These are phyloP conservation scores for Oscarella lobularis DNA, from an alignment of 37 sponge, comb jelly and placozoan species.

Conservation along the genomic window DNA sequence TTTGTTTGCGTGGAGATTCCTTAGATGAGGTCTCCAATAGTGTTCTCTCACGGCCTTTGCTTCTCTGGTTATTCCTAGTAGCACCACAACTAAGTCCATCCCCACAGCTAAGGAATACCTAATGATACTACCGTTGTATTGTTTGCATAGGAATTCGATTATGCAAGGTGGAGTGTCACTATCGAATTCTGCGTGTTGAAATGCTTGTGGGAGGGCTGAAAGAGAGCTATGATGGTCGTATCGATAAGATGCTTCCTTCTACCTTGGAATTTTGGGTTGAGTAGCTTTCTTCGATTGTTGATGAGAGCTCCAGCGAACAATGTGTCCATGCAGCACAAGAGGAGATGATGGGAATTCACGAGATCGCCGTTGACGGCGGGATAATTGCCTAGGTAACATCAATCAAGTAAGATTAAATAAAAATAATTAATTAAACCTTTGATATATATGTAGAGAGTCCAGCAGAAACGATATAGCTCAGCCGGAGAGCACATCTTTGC, in stretches of 20 bases:
- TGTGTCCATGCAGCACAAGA: constrained; percentile 79
- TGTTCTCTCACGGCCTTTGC: constrained; percentile 46
- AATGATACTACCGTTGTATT: constrained; percentile 2
- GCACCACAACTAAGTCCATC: too few species aligned
- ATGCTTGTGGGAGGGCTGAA: too few species aligned
- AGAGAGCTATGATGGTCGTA: too few species aligned
- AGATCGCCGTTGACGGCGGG: constrained; percentile 74
- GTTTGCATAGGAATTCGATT: constrained; percentile 8
- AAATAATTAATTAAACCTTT: too few species aligned
- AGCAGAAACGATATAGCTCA: constrained; percentile 67
- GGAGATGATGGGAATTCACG: constrained; percentile 78
- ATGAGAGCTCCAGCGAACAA: constrained; percentile 32
- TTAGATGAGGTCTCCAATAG: constrained; percentile 43
- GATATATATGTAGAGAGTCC: constrained; percentile 63
- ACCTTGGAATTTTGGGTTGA: constrained; percentile 33
- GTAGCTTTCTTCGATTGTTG: constrained; percentile 34
- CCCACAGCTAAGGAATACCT: too few species aligned
- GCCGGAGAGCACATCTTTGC: constrained; percentile 25
- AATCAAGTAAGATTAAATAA: not conserved
- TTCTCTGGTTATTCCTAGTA: constrained; percentile 58
- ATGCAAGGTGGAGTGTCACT: constrained; percentile 10
- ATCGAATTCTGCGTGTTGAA: too few species aligned
- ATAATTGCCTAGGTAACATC: constrained; percentile 34
- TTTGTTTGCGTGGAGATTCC: constrained; percentile 23
- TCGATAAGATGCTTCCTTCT: too few species aligned